Base-by-base conservation (phyloP, 1,140 invertebrate species). In the Hycleus phaleratus region DNA sequence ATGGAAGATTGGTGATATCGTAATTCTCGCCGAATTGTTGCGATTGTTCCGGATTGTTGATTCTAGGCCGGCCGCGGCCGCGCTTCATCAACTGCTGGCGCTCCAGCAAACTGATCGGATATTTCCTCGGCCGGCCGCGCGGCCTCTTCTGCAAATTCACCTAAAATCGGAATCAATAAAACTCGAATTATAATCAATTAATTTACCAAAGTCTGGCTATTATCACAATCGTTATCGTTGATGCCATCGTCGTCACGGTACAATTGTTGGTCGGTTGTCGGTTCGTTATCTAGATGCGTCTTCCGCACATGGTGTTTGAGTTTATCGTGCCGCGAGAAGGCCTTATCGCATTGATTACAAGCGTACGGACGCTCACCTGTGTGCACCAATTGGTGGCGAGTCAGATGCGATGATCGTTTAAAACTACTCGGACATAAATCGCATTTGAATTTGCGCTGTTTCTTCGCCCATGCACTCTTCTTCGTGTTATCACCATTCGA, bases 341-440 rank as follows among this genome's bases (percentile, higher is more conserved):
- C 77, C 52, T 85, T 81, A 2, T 81, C 77, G 69, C 82, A 84
- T n/a, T 77, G 64, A 25, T 71, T 72, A 52, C 82, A 84, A 5
- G 73, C 70, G 64, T 80, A 82, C 0, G 81, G 81, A 55, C 80
- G 75, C 55, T 80, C 77, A 0, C 81, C 82, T 1, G 80, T 81
- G 62, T 84, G 82, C 8, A 80, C 77, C 38, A 87, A 76, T 52
- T 87, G 75, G 68, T 91, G 88, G 49, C 88, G 78, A 32, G 86
- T 82, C 2, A 90, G 74, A 66, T 90, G 89, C 49, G 85, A 85
- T n/a, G 82, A 84, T 54, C 79, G 65, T 1, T 79, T 79, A 49
- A 82, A 82, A 12, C 79, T 77, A 49, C 65, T 64, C 6, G 66
- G 60, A 56, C 70, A 71, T 24, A 70, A 50, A 51, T 63, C 59